phyloP scores from a whole-genome alignment of 2,888 invertebrate species.

The Pelosia muscerda region DNA sequence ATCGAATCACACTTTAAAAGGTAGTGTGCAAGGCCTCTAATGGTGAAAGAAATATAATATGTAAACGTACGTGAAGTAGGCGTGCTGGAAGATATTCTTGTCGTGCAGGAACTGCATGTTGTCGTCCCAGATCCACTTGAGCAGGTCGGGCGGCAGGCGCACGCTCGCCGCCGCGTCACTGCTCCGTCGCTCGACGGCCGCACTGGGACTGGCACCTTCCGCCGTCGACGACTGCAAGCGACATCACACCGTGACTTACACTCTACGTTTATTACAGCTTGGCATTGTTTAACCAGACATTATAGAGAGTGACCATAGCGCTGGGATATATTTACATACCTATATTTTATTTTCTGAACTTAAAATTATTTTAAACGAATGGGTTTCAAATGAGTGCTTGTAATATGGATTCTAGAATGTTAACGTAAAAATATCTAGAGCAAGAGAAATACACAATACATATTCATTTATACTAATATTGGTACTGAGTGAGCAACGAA shows the following conservation, averaged over 20 bases:
- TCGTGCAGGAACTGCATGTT: conserved; percentile 98
- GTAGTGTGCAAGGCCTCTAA: background rate
- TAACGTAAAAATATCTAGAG: background rate
- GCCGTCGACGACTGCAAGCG: conserved; percentile 73
- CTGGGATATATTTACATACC: background rate
- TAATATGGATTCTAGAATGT: background rate
- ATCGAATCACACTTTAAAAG: too few relatives aligned
- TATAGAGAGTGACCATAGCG: too few relatives aligned
- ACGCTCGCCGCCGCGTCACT: conserved; percentile 72
- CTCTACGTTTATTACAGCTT: too few relatives aligned
- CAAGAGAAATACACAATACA: background rate
- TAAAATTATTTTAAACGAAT: background rate
- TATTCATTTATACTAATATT: background rate
- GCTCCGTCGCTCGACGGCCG: conserved; percentile 64
- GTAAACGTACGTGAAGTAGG: conserved; percentile 94
- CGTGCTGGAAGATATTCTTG: conserved; percentile 98
- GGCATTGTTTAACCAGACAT: too few relatives aligned
- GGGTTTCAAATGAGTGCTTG: background rate
- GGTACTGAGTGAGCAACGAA: background rate
- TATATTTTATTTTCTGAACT: background rate
- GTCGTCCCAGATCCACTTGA: conserved; percentile 99
- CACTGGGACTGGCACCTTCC: conserved; percentile 62
- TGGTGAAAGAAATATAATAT: background rate
- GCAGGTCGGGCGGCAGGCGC: conserved; percentile 92
- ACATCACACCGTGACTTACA: background rate